Conservation (phyloP, 2,113 vertebrate species). For the Piaya cayana region DNA sequence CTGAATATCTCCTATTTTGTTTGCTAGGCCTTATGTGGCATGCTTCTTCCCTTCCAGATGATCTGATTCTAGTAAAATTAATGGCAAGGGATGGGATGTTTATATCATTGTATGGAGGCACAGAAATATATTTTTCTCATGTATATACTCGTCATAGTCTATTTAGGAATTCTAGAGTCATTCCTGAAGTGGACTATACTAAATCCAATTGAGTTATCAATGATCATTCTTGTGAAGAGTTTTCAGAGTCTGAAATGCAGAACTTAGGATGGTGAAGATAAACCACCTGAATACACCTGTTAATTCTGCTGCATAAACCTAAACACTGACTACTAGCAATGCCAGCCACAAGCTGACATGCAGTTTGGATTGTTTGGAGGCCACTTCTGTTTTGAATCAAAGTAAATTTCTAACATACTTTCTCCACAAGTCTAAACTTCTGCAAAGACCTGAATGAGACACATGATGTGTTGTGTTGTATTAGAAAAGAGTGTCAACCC, state of each 20-base stretch:
- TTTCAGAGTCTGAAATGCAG: not conserved
- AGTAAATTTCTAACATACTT: not conserved
- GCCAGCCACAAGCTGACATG: not conserved
- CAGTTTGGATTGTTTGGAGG: not conserved
- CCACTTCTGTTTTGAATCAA: not conserved
- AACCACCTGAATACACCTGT: rapidly evolving
- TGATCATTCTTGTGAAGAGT: not conserved
- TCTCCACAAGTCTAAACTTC: not conserved
- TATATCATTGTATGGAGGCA: not conserved
- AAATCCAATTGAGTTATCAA: not conserved
- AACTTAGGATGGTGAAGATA: not conserved
- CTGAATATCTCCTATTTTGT: not conserved
- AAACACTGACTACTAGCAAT: not conserved
- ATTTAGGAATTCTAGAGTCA: not conserved
- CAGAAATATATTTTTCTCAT: not conserved
- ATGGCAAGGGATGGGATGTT: not conserved
- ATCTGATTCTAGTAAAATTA: not conserved
- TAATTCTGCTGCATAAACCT: not conserved
- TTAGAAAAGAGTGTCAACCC: not conserved
- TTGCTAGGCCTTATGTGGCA: not conserved
- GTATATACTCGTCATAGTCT: not conserved
- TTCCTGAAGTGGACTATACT: not conserved
- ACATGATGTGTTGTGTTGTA: rapidly evolving
- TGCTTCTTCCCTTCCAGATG: not conserved
- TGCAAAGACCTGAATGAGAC: not conserved